Evolutionary conservation across 2,113 vertebrate species (phyloP).

Genomic region (Sminthopsis crassicaudata): DNA sequence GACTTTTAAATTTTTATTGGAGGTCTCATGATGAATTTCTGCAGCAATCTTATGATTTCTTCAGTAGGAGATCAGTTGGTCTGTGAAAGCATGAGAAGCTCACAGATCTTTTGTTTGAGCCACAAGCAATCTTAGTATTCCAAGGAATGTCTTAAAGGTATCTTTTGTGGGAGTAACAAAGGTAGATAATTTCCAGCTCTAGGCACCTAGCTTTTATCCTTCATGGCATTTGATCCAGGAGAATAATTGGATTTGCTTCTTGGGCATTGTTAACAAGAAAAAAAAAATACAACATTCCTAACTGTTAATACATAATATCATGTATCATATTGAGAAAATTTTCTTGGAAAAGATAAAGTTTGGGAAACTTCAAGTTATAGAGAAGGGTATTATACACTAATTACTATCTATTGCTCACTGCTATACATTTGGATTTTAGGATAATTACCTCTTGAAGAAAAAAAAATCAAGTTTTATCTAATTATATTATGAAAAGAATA

Average conservation of each 20-base stretch:
- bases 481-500: slow-evolving; percentile 74
- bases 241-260: slow-evolving; percentile 54
- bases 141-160: slow-evolving; percentile 42
- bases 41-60: slow-evolving; percentile 1
- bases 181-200: slow-evolving; percentile 40
- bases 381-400: slow-evolving; percentile 60
- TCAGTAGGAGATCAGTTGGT: not conserved
- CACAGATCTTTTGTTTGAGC: slow-evolving; percentile 39
- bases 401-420: slow-evolving; percentile 68
- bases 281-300: not conserved
- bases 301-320: slow-evolving; percentile 38
- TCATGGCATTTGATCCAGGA: slow-evolving; percentile 17
- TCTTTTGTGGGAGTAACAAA: slow-evolving; percentile 57
- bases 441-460: slow-evolving; percentile 66
- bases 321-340: not conserved
- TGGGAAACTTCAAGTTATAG: slow-evolving; percentile 61
- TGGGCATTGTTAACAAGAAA: slow-evolving; percentile 43
- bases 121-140: slow-evolving; percentile 51
- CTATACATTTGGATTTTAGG: slow-evolving; percentile 68
- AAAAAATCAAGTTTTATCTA: slow-evolving; percentile 67
- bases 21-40: slow-evolving; percentile 20
- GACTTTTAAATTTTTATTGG: not conserved
- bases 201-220: slow-evolving; percentile 50
- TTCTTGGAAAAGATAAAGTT: slow-evolving; percentile 55
- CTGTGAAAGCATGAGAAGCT: not conserved